Evolutionary conservation across 2,797 vertebrate species (phyloP).

Genomic region (Hippopotamyrus pictus): DNA sequence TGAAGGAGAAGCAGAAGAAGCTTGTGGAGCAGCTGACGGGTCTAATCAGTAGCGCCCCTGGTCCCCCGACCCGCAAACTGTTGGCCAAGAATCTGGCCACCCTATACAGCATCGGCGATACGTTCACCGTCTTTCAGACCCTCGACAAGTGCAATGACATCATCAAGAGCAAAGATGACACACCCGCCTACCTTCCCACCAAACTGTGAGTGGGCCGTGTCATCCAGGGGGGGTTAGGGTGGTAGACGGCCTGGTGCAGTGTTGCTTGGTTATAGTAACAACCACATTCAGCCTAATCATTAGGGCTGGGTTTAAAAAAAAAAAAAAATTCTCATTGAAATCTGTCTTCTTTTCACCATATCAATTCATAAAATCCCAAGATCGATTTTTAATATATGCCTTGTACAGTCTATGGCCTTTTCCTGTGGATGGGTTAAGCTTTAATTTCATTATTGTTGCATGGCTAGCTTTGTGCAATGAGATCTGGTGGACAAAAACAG

Average conservation of each 20-base stretch:
- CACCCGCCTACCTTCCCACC: conserved; percentile 84
- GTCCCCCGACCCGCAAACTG: conserved; percentile 90
- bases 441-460: background rate
- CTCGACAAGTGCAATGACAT: conserved; percentile 98
- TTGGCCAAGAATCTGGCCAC: conserved; percentile 94
- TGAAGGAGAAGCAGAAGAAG: conserved; percentile 98
- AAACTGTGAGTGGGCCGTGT: conserved; percentile 59
- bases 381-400: background rate
- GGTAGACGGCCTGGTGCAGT: background rate
- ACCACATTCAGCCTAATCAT: background rate
- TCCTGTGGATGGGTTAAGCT: background rate
- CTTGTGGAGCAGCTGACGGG: conserved; percentile 93
- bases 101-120: conserved; percentile 95
- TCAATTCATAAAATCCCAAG: background rate
- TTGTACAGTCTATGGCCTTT: background rate
- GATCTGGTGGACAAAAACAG: background rate
- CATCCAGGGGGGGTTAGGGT: background rate
- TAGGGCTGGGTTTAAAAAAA: background rate
- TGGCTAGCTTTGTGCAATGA: background rate
- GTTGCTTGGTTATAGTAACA: background rate
- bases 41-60: conserved; percentile 90
- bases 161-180: conserved; percentile 95
- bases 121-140: conserved; percentile 95
- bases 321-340: background rate
- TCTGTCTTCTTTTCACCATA: background rate